Evolutionary conservation across 30 jellyfish, hydroid and myxozoan species (phyloP).

Genomic region (Morbakka virulenta): DNA sequence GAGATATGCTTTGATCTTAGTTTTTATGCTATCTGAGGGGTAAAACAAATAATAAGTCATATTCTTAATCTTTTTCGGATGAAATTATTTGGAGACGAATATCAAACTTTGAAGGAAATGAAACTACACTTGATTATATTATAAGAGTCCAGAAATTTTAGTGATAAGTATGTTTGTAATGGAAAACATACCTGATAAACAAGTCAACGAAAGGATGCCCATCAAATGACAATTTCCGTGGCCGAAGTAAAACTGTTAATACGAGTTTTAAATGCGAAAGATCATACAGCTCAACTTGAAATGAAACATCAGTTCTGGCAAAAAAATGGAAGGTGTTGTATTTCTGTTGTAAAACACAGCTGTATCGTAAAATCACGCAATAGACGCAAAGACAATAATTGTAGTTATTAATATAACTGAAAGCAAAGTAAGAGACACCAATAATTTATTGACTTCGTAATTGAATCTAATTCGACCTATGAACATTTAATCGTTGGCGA

Average conservation of each 20-base stretch:
- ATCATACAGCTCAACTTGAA: background rate
- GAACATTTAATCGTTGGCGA: background rate
- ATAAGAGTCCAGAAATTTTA: background rate
- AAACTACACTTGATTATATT: background rate
- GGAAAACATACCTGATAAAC: background rate
- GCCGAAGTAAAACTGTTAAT: background rate
- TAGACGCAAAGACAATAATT: background rate
- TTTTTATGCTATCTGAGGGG: background rate
- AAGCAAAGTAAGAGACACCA: background rate
- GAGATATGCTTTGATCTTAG: slow-evolving; percentile 9
- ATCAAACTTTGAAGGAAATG: background rate
- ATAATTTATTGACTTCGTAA: background rate
- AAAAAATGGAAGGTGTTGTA: background rate
- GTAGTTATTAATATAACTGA: too few species aligned
- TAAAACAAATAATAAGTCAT: background rate
- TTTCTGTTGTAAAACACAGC: background rate
- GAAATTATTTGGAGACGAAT: background rate
- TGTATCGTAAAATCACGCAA: background rate
- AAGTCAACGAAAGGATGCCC: too few species aligned
- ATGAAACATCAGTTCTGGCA: background rate
- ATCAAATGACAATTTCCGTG: background rate
- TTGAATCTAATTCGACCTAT: background rate
- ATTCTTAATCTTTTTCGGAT: background rate
- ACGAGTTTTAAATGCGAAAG: background rate
- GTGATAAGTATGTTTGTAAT: background rate